phyloP scores from a whole-genome alignment of 2,797 vertebrate genomes.

The Hypotaenidia okinawae region DNA sequence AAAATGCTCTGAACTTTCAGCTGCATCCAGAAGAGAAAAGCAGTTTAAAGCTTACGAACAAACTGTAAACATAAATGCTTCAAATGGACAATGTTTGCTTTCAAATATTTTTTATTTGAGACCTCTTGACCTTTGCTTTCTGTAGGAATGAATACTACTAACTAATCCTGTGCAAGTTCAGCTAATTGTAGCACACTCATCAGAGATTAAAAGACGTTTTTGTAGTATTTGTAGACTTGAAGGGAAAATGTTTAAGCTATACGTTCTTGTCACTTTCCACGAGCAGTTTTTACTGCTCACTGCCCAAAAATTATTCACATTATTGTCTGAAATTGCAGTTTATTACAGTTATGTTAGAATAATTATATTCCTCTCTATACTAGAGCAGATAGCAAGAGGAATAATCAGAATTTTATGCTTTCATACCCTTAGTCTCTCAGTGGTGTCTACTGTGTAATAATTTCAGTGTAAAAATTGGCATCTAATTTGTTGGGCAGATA shows the following conservation, averaged over 20 bases:
- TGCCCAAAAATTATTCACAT: conserved; percentile 45
- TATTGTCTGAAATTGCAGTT: conserved; percentile 48
- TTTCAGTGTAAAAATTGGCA: background rate
- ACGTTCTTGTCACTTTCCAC: conserved; percentile 3
- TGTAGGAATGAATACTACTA: background rate
- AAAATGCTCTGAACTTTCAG: background rate
- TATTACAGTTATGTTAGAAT: conserved; percentile 38
- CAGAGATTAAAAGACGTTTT: background rate
- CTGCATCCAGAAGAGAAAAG: background rate
- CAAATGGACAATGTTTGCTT: background rate
- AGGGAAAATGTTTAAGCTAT: background rate
- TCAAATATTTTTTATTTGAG: background rate
- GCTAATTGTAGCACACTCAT: background rate
- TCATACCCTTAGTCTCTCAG: background rate
- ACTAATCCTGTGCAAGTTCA: conserved; percentile 20
- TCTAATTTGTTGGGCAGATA: background rate
- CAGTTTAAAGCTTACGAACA: background rate
- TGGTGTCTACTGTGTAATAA: background rate
- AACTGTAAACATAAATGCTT: conserved; percentile 3
- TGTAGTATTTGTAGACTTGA: conserved; percentile 22
- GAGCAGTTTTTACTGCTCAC: conserved; percentile 8
- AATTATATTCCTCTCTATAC: conserved; percentile 9
- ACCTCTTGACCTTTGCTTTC: conserved; percentile 24
- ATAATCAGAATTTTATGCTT: background rate
- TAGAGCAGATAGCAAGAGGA: background rate